Conservation (phyloP, 2,113 vertebrate species). For the Oreocharis arfaki region DNA sequence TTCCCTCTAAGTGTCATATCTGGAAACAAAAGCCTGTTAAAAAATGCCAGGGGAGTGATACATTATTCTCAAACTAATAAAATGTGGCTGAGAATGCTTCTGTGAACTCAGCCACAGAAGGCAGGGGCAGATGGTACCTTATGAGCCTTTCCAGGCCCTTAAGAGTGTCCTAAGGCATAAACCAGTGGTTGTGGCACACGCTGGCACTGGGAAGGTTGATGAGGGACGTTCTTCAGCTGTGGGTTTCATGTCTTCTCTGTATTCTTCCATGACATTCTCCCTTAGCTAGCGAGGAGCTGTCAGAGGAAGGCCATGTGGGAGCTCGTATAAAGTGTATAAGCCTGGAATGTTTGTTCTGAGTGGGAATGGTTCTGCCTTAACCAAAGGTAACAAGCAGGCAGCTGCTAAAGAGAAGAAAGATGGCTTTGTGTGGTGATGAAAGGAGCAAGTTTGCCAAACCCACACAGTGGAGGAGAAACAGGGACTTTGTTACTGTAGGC, state of each 20-base stretch:
- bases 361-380: not conserved
- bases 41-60: not conserved
- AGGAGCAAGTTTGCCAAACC: not conserved
- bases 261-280: not conserved
- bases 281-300: not conserved
- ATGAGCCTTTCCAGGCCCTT: not conserved
- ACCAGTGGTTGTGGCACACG: not conserved
- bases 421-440: not conserved
- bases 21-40: not conserved
- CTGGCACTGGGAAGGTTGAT: not conserved
- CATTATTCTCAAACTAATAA: not conserved
- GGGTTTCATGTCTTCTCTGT: not conserved
- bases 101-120: not conserved
- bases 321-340: not conserved
- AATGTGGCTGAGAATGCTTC: not conserved
- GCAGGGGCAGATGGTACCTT: not conserved
- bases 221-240: not conserved
- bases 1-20: not conserved
- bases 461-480: not conserved
- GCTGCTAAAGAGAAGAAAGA: not conserved
- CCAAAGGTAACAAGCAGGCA: not conserved
- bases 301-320: not conserved
- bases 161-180: not conserved
- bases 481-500: not conserved
- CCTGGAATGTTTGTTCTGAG: not conserved